These are phyloP conservation scores for Cynopterus brachyotis DNA, from an alignment of 2,113 vertebrate species.

Conservation along the genomic window DNA sequence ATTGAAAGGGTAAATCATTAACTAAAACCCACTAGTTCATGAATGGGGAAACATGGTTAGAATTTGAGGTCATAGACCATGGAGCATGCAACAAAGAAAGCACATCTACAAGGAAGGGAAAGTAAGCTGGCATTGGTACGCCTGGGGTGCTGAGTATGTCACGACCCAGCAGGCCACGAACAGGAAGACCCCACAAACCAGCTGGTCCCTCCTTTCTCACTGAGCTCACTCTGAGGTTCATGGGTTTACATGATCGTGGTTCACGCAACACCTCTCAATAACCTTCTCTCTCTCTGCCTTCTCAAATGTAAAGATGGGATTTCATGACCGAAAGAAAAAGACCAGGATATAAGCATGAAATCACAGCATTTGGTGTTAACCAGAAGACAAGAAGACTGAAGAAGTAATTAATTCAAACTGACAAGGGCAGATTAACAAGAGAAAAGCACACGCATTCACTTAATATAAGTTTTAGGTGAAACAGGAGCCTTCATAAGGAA, in stretches of 20 bases:
- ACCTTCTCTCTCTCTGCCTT: neutral
- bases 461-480: neutral
- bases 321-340: neutral
- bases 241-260: fast-evolving
- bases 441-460: neutral
- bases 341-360: neutral
- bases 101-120: fast-evolving
- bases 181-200: neutral
- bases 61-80: neutral
- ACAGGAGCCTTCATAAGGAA: neutral
- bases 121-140: neutral
- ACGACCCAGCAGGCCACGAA: neutral
- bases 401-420: neutral
- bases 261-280: neutral
- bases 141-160: neutral
- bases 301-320: neutral
- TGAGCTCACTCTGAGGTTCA: neutral
- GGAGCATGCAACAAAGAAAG: neutral
- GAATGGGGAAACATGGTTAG: neutral
- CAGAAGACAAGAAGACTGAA: neutral
- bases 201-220: neutral
- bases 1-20: neutral
- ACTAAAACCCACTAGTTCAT: neutral
- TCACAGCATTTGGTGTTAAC: neutral
- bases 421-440: neutral